Base-by-base conservation (phyloP, 2,113 vertebrate species). In the Bufo bufo region DNA sequence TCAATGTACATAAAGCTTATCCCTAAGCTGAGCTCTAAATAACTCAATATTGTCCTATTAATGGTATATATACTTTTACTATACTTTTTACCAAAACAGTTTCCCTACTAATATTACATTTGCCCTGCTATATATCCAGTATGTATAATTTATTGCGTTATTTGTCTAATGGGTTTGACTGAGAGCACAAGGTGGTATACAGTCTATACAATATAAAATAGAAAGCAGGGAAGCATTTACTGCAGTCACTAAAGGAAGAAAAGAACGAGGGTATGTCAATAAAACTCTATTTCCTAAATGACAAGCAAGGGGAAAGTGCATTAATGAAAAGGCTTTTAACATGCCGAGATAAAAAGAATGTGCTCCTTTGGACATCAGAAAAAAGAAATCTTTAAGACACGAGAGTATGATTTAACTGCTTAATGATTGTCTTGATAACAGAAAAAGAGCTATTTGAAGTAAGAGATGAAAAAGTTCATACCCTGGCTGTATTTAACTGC, bases 101-200 rank as follows among this genome's bases (percentile, higher is more conserved):
- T n/a, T n/a, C n/a, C n/a, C n/a, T 33, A 33, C 23, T 69, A 33
- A 13, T 33, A 33, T 5, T 20, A 43, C 23, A 4, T 4, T 14
- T 23, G 45, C 12, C 33, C 13, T 43, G 43, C 23, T 72, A 72
- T 43, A 72, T 13, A 72, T 43, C 12, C 13, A 72, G 50, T 56
- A 59, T 61, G 8, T n/a, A 10, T 45, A 63, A 61, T 19, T 20
- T 82, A 61, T 45, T 59, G 52, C n/a, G n/a, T n/a, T 11, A 17
- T 50, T 81, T 87, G 77, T 16, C 54, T 86, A 54, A 43, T 86
- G 61, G 75, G 85, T 87, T 86, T 79, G n/a, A 56, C 77, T 79
- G 66, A 58, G 54, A 72, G 4, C 14, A 63, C 56, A 85, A 77
- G 52, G 14, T 43, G 16, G 33, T 33, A 33, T 63, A 59, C 49